phyloP scores from a whole-genome alignment of 2,888 invertebrate genomes.

The Calameuta filiformis region DNA sequence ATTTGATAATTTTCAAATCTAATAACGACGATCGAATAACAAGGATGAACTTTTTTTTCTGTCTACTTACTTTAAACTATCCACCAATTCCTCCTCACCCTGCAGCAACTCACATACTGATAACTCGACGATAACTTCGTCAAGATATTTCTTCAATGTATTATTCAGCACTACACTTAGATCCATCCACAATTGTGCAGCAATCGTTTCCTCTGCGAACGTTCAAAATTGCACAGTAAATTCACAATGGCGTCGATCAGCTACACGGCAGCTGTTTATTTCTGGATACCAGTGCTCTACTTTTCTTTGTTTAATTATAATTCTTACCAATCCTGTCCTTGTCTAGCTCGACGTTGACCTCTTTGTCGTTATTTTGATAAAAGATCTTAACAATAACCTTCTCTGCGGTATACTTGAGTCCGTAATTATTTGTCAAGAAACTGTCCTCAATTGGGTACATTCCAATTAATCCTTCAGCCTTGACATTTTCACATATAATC shows the following conservation, averaged over 20 bases:
- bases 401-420: conserved; percentile 69
- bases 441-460: conserved; percentile 70
- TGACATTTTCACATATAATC: conserved; percentile 70
- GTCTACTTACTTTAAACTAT: conserved; percentile 50
- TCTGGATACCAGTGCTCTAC: not conserved
- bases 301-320: not conserved
- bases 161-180: conserved; percentile 49
- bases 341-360: conserved; percentile 50
- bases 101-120: conserved; percentile 58
- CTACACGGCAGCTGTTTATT: not conserved
- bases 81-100: conserved; percentile 43
- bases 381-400: conserved; percentile 68
- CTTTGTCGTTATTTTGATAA: conserved; percentile 41
- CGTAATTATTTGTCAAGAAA: conserved; percentile 70
- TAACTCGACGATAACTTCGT: conserved; percentile 58
- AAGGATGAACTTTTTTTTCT: not conserved
- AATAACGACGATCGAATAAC: not conserved
- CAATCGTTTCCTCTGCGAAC: conserved; percentile 48
- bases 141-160: conserved; percentile 52
- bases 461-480: conserved; percentile 70
- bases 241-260: not conserved
- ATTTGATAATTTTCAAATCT: not conserved
- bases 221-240: conserved; percentile 11
- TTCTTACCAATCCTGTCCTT: conserved; percentile 46
- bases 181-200: conserved; percentile 52